Evolutionary conservation across 2,888 invertebrate genomes (phyloP).

Genomic region (Brachyptera risi): DNA sequence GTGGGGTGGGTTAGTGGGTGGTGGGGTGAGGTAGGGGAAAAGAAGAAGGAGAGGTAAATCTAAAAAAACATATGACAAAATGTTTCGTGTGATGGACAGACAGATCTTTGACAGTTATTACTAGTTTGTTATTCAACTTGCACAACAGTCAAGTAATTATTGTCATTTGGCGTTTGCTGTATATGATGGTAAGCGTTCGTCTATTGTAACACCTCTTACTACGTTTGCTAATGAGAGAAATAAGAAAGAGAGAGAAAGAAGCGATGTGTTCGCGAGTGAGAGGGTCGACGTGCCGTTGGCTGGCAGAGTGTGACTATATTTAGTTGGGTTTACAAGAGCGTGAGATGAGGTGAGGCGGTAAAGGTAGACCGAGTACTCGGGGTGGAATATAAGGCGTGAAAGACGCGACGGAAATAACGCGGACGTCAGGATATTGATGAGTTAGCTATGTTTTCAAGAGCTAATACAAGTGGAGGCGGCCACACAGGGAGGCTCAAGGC

Average conservation of each 20-base stretch:
- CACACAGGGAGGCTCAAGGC: no score
- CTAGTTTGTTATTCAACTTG: neutral
- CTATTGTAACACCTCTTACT: conserved; percentile 12
- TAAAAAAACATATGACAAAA: no score
- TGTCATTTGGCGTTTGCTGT: neutral
- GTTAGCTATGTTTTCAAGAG: no score
- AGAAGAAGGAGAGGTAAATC: no score
- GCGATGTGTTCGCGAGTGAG: neutral
- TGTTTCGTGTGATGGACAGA: neutral
- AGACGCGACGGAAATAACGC: conserved; percentile 1
- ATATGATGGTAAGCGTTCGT: neutral
- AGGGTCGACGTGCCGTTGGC: conserved; percentile 7
- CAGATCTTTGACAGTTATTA: conserved; percentile 8
- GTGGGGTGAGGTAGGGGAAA: no score
- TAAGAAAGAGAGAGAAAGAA: neutral
- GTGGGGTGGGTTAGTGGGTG: no score
- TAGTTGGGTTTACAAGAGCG: neutral
- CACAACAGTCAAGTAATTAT: neutral
- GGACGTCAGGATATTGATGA: neutral
- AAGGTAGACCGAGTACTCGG: neutral
- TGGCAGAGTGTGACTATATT: conserved; percentile 9
- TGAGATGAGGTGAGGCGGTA: neutral
- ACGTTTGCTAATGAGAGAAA: conserved; percentile 17
- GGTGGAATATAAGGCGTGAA: conserved; percentile 12
- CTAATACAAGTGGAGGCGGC: no score